Evolutionary conservation across 53 echinoderm and acorn worm genomes (phyloP).

Genomic region (Stichopus horrens): DNA sequence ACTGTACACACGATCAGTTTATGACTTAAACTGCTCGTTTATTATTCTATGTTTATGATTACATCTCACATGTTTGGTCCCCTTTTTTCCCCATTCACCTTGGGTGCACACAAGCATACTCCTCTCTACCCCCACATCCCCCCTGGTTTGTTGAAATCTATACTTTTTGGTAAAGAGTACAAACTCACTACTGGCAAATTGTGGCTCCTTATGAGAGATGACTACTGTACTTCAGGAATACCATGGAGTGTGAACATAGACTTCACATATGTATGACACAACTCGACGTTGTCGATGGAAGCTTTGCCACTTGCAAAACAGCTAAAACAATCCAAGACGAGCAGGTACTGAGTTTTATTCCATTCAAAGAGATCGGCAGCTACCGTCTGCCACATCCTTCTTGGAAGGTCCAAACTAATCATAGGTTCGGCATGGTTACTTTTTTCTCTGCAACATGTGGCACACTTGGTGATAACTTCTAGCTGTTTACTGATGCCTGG

Average conservation of each 20-base stretch:
- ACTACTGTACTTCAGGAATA: conserved; percentile 49
- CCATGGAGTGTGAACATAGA: conserved; percentile 40
- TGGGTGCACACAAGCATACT: too few species aligned
- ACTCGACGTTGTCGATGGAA: conserved; percentile 11
- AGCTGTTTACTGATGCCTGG: conserved; percentile 62
- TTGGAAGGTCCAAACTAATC: conserved; percentile 24
- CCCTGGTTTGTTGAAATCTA: conserved; percentile 20
- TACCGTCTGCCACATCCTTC: conserved; percentile 53
- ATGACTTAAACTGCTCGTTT: too few species aligned
- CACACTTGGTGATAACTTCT: conserved; percentile 50
- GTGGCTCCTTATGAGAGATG: conserved; percentile 44
- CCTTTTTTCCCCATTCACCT: too few species aligned
- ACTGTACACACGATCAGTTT: too few species aligned
- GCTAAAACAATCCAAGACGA: conserved; percentile 59
- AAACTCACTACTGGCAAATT: conserved; percentile 20
- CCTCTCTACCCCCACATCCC: too few species aligned
- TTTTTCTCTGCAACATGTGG: conserved; percentile 46
- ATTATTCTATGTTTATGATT: too few species aligned
- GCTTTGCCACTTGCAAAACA: conserved; percentile 43
- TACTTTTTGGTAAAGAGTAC: conserved; percentile 24
- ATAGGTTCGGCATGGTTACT: conserved; percentile 51
- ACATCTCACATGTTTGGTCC: too few species aligned
- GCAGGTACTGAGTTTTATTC: conserved; percentile 5
- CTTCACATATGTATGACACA: conserved; percentile 45
- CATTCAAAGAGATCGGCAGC: conserved; percentile 61